phyloP scores from a whole-genome alignment of 2,888 invertebrate species.

The Melieria crassipennis region DNA sequence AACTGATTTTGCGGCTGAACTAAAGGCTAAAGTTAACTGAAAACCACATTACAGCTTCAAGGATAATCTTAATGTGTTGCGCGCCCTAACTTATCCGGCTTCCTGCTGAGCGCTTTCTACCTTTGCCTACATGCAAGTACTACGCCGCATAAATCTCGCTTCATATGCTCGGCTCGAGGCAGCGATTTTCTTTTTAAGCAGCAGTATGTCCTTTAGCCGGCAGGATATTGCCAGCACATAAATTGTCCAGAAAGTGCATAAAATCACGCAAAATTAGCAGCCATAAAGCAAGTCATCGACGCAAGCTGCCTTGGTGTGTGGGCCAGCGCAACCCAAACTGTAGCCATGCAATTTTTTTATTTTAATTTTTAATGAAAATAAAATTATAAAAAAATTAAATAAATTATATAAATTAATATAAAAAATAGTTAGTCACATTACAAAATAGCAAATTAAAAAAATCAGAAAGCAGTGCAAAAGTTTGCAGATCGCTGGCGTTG shows the following conservation, averaged over 20 bases:
- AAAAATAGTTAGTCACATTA: no score
- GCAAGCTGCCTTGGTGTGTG: neutral
- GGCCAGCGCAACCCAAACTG: neutral
- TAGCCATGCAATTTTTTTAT: no score
- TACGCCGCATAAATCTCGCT: constrained; percentile 20
- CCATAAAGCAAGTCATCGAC: constrained; percentile 1
- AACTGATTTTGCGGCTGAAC: no score
- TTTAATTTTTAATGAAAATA: no score
- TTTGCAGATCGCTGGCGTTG: no score
- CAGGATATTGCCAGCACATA: constrained; percentile 31
- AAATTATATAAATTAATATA: no score
- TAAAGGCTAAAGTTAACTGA: no score
- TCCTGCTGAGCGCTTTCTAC: no score
- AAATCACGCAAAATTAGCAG: constrained; percentile 27
- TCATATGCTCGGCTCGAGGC: constrained; percentile 16
- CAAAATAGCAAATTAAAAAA: no score
- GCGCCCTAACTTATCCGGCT: neutral
- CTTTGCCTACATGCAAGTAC: neutral
- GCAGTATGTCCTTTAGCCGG: constrained; percentile 12
- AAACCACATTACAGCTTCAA: no score
- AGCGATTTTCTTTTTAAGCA: constrained; percentile 9
- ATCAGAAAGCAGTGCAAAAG: no score
- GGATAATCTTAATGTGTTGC: constrained; percentile 30
- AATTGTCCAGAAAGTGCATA: constrained; percentile 33
- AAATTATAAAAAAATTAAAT: no score